These are phyloP conservation scores for Eueremaeus valkanovi DNA, from an alignment of 2,888 invertebrate species.

Conservation along the genomic window DNA sequence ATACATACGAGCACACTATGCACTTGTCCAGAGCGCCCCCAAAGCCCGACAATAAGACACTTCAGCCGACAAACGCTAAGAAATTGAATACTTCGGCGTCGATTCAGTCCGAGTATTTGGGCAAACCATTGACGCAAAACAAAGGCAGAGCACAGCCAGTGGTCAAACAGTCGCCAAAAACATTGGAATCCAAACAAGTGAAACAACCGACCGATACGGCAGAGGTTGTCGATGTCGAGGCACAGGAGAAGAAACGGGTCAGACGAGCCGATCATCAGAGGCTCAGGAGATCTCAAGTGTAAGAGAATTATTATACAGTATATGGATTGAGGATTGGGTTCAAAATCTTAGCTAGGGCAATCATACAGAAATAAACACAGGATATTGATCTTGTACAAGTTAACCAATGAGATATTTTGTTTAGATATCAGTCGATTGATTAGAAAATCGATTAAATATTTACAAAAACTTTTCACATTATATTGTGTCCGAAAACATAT, in stretches of 20 bases:
- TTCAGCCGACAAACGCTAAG: not conserved
- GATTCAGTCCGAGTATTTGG: conserved; percentile 14
- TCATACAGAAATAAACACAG: too few relatives aligned
- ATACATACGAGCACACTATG: not conserved
- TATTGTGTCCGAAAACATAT: too few relatives aligned
- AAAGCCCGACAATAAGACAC: conserved; percentile 12
- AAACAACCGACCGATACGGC: not conserved
- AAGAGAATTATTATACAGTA: too few relatives aligned
- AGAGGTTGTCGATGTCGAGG: not conserved
- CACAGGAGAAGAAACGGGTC: not conserved
- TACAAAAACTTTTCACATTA: too few relatives aligned
- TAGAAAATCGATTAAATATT: too few relatives aligned
- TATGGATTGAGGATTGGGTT: too few relatives aligned
- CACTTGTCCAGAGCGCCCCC: conserved; percentile 1
- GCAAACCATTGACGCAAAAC: not conserved
- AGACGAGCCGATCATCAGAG: too few relatives aligned
- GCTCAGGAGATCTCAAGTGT: too few relatives aligned
- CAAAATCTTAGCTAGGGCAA: too few relatives aligned
- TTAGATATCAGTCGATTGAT: too few relatives aligned
- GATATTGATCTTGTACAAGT: too few relatives aligned
- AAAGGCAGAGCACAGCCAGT: not conserved
- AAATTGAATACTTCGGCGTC: not conserved
- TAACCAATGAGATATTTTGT: too few relatives aligned
- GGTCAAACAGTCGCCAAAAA: not conserved
- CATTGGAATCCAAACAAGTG: not conserved